Conservation (phyloP, 2,797 vertebrate species). For the Paguma larvata region DNA sequence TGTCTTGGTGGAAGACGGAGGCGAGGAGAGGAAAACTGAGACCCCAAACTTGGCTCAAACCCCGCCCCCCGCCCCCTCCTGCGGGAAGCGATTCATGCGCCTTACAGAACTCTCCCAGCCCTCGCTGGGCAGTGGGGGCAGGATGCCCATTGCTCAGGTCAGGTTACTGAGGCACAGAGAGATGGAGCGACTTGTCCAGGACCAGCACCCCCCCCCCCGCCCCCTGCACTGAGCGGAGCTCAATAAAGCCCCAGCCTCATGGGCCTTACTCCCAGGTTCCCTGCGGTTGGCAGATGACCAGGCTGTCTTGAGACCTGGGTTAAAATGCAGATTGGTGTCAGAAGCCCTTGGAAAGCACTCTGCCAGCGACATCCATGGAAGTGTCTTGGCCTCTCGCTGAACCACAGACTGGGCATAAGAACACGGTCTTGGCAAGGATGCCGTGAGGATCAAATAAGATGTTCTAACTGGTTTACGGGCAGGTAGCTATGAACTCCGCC, state of each 20-base stretch:
- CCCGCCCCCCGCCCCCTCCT: neutral
- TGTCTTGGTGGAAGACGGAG: slow-evolving; percentile 46
- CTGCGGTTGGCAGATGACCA: neutral
- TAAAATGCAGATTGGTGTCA: neutral
- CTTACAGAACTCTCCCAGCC: neutral
- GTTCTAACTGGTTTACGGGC: accelerated
- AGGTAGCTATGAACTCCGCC: too few species aligned
- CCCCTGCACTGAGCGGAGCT: neutral
- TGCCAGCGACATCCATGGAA: accelerated
- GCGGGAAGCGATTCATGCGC: neutral
- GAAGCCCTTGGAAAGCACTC: neutral
- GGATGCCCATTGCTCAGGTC: neutral
- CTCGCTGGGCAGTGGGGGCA: accelerated
- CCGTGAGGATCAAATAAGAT: neutral
- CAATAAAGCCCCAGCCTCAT: accelerated
- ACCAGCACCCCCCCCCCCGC: neutral
- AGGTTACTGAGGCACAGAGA: neutral
- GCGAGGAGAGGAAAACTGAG: neutral
- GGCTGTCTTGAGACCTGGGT: neutral
- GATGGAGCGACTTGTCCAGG: neutral
- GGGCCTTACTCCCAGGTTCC: neutral
- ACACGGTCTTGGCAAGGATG: too few species aligned
- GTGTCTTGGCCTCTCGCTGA: neutral
- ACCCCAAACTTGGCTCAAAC: neutral
- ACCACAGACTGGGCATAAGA: neutral